Evolutionary conservation across 2,797 vertebrate genomes (phyloP).

Genomic region (Pampus argenteus): DNA sequence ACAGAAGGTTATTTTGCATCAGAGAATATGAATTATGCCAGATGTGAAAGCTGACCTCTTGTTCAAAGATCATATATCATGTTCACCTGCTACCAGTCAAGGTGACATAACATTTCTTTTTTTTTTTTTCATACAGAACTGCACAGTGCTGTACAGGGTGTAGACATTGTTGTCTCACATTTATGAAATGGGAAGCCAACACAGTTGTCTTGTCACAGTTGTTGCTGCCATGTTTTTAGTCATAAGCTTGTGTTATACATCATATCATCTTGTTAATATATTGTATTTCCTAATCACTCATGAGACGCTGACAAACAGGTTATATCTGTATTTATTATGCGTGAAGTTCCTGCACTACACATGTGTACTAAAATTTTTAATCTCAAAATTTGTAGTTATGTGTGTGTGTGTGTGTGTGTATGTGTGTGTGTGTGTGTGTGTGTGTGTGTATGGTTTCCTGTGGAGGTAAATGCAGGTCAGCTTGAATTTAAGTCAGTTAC

Average conservation of each 20-base stretch:
- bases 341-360: not conserved
- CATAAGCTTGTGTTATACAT: not conserved
- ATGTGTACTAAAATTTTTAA: not conserved
- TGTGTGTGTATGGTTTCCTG: too few species aligned
- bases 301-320: not conserved
- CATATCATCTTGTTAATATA: not conserved
- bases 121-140: slow-evolving; percentile 17
- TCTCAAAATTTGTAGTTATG: not conserved
- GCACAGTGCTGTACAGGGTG: not conserved
- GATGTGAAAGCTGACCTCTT: slow-evolving; percentile 67
- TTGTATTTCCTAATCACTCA: not conserved
- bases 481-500: not conserved
- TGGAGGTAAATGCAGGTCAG: too few species aligned
- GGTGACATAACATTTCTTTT: slow-evolving; percentile 52
- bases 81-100: slow-evolving; percentile 54
- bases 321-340: not conserved
- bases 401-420: too few species aligned
- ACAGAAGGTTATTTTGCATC: slow-evolving; percentile 63
- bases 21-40: slow-evolving; percentile 63
- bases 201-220: not conserved
- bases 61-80: slow-evolving; percentile 68
- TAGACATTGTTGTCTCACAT: slow-evolving; percentile 14
- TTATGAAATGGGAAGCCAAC: not conserved
- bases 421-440: too few species aligned
- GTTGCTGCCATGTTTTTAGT: not conserved